Evolutionary conservation across 2,113 vertebrate species (phyloP).

Genomic region (Paramormyrops kingsleyae): DNA sequence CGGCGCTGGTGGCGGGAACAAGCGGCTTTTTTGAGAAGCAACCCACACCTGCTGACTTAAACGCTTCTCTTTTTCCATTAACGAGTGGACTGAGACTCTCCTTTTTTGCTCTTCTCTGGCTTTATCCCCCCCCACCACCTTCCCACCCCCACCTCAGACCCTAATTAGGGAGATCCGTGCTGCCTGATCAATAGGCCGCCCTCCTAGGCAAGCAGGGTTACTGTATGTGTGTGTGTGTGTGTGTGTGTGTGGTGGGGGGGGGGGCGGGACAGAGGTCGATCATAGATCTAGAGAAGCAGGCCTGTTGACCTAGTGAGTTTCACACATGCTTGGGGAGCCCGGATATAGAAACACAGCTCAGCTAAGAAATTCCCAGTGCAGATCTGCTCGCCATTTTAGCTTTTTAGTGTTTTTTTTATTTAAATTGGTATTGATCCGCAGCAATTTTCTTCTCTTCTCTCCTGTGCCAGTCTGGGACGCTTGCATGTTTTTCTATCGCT

Average conservation of each 20-base stretch:
- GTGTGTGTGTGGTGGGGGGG: background rate
- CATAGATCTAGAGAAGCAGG: background rate
- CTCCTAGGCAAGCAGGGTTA: slow-evolving; percentile 26
- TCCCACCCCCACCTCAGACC: slow-evolving; percentile 22
- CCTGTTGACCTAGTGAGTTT: background rate
- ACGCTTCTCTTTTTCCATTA: slow-evolving; percentile 1
- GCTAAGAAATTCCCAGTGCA: background rate
- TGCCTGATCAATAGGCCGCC: slow-evolving; percentile 53
- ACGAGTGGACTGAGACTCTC: slow-evolving; percentile 7
- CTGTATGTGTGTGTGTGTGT: slow-evolving; percentile 9
- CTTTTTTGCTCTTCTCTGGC: background rate
- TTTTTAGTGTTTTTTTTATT: background rate
- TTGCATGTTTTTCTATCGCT: background rate
- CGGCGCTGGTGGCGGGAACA: background rate
- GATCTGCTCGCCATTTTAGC: background rate
- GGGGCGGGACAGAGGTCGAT: background rate
- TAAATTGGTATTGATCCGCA: background rate
- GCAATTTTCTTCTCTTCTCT: background rate
- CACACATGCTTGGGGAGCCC: background rate
- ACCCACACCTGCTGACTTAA: background rate
- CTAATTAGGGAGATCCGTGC: slow-evolving; percentile 56
- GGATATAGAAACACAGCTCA: background rate
- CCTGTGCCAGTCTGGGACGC: background rate
- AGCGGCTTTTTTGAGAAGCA: background rate
- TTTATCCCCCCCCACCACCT: background rate